phyloP scores from a whole-genome alignment of 2,113 vertebrate genomes.

The Periophthalmodon schlosseri region DNA sequence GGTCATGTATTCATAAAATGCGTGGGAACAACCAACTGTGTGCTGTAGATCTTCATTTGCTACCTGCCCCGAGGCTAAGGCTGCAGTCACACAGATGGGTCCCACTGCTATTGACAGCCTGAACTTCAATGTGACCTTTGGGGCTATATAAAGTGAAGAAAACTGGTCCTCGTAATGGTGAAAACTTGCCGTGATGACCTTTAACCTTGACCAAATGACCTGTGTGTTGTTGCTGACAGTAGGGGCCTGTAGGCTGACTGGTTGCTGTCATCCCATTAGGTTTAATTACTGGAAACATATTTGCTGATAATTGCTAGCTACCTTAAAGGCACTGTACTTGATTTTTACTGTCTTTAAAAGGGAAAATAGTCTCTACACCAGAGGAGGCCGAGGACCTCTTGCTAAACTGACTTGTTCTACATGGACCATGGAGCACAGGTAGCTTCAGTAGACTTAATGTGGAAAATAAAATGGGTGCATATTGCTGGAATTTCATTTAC shows the following conservation, averaged over 20 bases:
- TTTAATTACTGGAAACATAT: constrained; percentile 26
- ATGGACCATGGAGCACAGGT: not conserved
- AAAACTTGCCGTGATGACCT: constrained; percentile 71
- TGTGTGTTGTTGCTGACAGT: constrained; percentile 29
- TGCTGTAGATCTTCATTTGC: constrained; percentile 50
- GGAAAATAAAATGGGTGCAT: not conserved
- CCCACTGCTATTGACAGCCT: constrained; percentile 55
- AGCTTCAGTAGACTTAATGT: not conserved
- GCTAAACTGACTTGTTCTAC: not conserved
- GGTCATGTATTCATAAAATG: constrained; percentile 35
- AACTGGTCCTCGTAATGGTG: constrained; percentile 56
- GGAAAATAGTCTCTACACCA: no score
- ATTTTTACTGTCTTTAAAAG: no score
- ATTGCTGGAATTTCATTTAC: no score
- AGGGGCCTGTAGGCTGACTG: constrained; percentile 25
- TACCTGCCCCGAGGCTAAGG: constrained; percentile 48
- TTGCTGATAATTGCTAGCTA: not conserved
- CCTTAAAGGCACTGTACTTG: no score
- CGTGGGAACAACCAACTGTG: constrained; percentile 47
- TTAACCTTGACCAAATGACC: constrained; percentile 54
- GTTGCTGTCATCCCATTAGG: constrained; percentile 28
- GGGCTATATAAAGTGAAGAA: constrained; percentile 45
- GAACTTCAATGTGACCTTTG: constrained; percentile 62
- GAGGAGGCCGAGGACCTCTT: not conserved
- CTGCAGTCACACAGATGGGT: constrained; percentile 46